Base-by-base conservation (phyloP, 2,888 invertebrate species). In the Perithous albicinctus region DNA sequence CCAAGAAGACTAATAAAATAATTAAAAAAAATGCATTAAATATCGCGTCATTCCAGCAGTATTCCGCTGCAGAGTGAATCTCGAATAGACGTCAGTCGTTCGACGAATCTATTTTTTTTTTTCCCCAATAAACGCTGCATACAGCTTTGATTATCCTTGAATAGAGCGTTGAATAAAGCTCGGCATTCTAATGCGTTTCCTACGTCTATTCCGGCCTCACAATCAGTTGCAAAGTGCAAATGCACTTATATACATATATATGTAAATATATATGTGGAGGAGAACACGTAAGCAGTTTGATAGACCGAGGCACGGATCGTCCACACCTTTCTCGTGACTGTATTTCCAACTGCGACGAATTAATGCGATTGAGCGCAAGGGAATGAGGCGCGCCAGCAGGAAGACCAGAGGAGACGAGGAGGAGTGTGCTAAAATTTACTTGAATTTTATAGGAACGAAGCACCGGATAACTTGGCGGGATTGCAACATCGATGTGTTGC, bases 261-360 rank as follows among this genome's bases (percentile, higher is more conserved):
- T n/a, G n/a, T n/a, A n/a, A n/a, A n/a, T n/a, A n/a, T n/a, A n/a
- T n/a, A n/a, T 43, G 18, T 26, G n/a, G 10, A 8, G 46, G 12
- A 72, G 38, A 8, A 41, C 32, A 23, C n/a, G 69, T 41, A 12
- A n/a, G 20, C 18, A 32, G 46, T 15, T 54, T 12, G 32, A 61
- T 43, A n/a, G 23, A 74, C 35, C 15, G 35, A 61, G 4, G 59
- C 43, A 6, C 64, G 43, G 56, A 70, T 64, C 38, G 63, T 73
- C 59, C 61, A 20, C 66, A 66, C 73, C 66, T 73, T 78, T 73
- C 23, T 73, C 73, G 35, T 20, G 12, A 26, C 78, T 67, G 61
- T 67, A 69, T 74, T 69, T 79, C 56, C 41, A 67, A 78, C 61
- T 66, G 78, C 73, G 66, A 70, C 66, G 72, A 18, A 69, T 23